Evolutionary conservation across 2,797 vertebrate genomes (phyloP).

Genomic region (Myotis daubentonii): DNA sequence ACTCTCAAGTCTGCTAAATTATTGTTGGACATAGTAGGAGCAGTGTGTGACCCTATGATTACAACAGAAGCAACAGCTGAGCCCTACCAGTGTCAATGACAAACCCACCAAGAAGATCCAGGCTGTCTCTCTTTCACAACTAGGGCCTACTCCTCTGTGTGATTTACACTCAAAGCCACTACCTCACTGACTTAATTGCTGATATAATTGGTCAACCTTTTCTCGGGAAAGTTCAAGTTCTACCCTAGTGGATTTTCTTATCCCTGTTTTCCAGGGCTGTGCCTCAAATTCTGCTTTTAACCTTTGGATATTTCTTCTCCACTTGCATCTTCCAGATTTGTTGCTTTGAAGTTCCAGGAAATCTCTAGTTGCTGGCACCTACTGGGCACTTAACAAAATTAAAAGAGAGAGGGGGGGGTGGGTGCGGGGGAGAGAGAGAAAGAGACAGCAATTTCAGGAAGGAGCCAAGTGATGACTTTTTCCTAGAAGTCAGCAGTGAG

Average conservation of each 20-base stretch:
- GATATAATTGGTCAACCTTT: not conserved
- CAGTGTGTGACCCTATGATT: not conserved
- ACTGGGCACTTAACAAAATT: conserved; percentile 75
- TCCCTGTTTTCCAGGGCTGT: not conserved
- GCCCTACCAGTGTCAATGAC: not conserved
- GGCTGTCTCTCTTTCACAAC: not conserved
- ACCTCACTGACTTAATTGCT: conserved; percentile 7
- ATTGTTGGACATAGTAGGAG: not conserved
- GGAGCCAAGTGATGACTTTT: conserved; percentile 49
- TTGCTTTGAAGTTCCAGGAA: conserved; percentile 65
- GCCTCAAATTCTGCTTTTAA: conserved; percentile 29
- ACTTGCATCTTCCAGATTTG: conserved; percentile 30
- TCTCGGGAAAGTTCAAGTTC: not conserved
- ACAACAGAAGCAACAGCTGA: not conserved
- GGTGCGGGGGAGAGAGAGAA: not conserved
- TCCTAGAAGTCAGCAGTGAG: conserved; percentile 61
- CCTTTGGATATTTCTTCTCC: conserved; percentile 1
- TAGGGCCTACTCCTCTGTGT: not conserved
- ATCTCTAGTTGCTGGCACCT: conserved; percentile 66
- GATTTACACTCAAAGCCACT: not conserved
- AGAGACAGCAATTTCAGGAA: conserved; percentile 68
- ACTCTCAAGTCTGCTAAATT: not conserved
- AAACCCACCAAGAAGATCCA: not conserved
- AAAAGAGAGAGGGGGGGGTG: not conserved
- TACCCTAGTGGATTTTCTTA: not conserved